Conservation (phyloP, 2,888 invertebrate genomes). For the Bellardia pandia region DNA sequence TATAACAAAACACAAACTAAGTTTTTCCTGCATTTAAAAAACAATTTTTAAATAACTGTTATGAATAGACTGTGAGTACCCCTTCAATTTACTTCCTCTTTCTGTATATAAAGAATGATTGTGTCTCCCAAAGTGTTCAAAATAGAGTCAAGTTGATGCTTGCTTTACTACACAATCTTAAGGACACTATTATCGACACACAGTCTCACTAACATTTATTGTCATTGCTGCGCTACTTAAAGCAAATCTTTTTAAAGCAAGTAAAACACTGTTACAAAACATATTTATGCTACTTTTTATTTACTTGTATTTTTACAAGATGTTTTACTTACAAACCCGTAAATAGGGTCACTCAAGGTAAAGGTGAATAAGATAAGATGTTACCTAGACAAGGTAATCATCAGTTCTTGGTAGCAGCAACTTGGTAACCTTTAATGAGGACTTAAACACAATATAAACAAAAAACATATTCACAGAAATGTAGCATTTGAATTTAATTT, state of each 20-base stretch:
- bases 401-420: background rate
- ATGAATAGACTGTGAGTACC: background rate
- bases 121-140: background rate
- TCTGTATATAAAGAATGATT: background rate
- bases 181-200: background rate
- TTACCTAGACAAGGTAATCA: background rate
- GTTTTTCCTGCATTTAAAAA: background rate
- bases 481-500: no score
- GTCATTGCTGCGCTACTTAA: background rate
- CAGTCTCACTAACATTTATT: background rate
- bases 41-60: no score
- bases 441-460: no score
- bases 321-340: background rate
- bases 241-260: background rate
- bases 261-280: background rate
- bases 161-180: background rate
- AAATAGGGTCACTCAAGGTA: constrained; percentile 35
- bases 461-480: no score
- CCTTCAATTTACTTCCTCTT: background rate
- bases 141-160: background rate
- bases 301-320: constrained; percentile 2
- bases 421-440: no score
- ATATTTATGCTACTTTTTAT: constrained; percentile 8
- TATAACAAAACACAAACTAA: no score
- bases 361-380: constrained; percentile 9